Base-by-base conservation (phyloP, 2,888 invertebrate species). In the Drosophila diplacantha region DNA sequence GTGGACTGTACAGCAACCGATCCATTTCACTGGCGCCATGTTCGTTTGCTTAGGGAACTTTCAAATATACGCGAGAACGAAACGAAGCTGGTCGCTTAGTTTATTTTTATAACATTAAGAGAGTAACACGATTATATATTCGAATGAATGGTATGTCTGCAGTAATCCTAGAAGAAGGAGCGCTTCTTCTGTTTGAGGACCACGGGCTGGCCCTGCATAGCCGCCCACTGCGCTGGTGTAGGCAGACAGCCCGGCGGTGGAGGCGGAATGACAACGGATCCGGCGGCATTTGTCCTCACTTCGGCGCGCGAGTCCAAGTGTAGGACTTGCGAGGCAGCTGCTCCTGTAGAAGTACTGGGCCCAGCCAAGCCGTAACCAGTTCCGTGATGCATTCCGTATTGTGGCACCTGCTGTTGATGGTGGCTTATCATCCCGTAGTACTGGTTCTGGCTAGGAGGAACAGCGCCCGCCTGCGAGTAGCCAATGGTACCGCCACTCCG, bases 181-280 rank as follows among this genome's bases (percentile, higher is more conserved):
- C 81, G 85, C 31, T 87, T 86, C 67, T 81, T 75, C 52, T 84
- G 75, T 44, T 85, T 84, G 18, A 85, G 44, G 29, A 84, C 63
- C 41, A 88, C 88, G 3, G 85, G 82, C 60, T 87, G 85, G 2
- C 88, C 88, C 51, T 87, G 85, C 78, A 88, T 82, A 0, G 87
- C 87, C 2, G 88, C 88, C 46, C 86, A 62, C 64, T 88, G 88
- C 8, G 85, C 88, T 0, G 88, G 81, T 2, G 86, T 88, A 4
- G 88, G 87, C 35, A 84, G 69, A 66, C 81, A 87, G 0, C 88
- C 88, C 1, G 88, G 88, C 3, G 88, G 88, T 8, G 88, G 88
- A 31, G 88, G 88, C 7, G 88, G 88, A 41, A 88, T 79, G 11
- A 73, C 75, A 35, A 88, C 76, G 6, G 85, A 77, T 5, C 87